Evolutionary conservation across 2,797 vertebrate genomes (phyloP), one percentile per base, ranked within the genome.

Genomic region (Cirrhinus mrigala): DNA sequence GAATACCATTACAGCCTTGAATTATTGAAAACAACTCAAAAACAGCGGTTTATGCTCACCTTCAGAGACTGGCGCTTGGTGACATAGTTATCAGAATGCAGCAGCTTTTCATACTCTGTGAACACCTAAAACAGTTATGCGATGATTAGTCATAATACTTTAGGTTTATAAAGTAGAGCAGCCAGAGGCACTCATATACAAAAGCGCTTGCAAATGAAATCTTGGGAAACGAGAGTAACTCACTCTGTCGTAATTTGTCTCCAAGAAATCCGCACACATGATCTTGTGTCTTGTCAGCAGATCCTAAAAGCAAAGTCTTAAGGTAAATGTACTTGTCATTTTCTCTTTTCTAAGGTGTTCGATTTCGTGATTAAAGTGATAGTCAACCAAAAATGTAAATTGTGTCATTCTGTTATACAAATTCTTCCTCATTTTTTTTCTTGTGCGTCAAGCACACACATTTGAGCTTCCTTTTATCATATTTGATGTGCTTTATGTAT

Each of bases 1-100:
- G 10, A 85, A 77, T 68, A 46, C 10, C 60, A 56, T 52, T 60
- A 68, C 48, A 37, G 44, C 2, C 27, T 68, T 68, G 22, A 58
- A 79, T 71, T 14, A 79, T n/a, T 70, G 10, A 60, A 84, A 75
- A 60, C 3, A 82, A 58, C 14, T 20, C 54, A 29, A 82, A 79
- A 82, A 15, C 10, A 24, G 24, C 20, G 4, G 14, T 60, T 48
- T 11, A 56, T 29, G 2, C 52, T 83, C 91, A 96, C 96, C 95
- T 96, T 96, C 82, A 96, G 88, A 91, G 95, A 96, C 93, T 96
- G 96, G 2, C 96, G 94, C 85, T 96, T 96, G 90, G 96, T 96
- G 88, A 96, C 96, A 15, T 96, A 96, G 90, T 96, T 96, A 7
- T 96, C 95, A 78, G 96, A 96, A 90, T 96, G 94, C 88, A 96